These are phyloP conservation scores for Drosophila ezoana DNA, from an alignment of 2,888 invertebrate species.

Conservation along the genomic window DNA sequence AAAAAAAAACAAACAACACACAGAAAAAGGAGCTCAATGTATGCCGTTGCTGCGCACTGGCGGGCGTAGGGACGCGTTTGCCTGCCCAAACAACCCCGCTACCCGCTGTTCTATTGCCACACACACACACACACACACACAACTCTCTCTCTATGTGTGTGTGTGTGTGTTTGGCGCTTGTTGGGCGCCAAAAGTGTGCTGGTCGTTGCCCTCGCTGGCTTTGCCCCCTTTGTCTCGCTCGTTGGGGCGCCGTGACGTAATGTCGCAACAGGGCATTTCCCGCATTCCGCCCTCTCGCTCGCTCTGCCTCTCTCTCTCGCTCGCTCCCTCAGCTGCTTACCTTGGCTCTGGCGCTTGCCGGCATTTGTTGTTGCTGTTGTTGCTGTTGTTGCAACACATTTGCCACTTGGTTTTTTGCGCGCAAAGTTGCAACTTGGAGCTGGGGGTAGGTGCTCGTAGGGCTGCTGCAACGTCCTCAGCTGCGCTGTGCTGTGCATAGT, in stretches of 20 bases:
- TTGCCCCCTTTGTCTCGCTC: conserved; percentile 1
- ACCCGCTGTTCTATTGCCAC: conserved; percentile 6
- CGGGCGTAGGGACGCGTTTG: conserved; percentile 6
- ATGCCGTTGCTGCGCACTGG: conserved; percentile 52
- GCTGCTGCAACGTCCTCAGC: conserved; percentile 50
- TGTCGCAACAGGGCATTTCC: conserved; percentile 68
- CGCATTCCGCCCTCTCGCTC: conserved; percentile 15
- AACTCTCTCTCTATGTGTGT: not conserved
- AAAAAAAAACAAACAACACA: conserved; percentile 14
- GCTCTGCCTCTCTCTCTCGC: not conserved
- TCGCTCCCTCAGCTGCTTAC: not conserved
- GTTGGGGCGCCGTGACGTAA: conserved; percentile 58
- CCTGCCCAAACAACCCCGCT: conserved; percentile 22
- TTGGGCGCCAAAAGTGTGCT: conserved; percentile 78
- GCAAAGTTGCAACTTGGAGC: conserved; percentile 35
- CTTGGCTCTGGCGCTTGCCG: conserved; percentile 10
- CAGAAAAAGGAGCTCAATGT: conserved; percentile 57
- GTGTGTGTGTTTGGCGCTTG: conserved; percentile 12
- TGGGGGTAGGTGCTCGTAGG: conserved; percentile 41
- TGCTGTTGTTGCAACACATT: not conserved
- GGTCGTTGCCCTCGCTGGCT: conserved; percentile 76
- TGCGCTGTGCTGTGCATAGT: conserved; percentile 32
- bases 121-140: not conserved
- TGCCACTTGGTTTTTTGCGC: conserved; percentile 41
- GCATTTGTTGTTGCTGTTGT: conserved; percentile 25